A percentile compares a stretch with the other conserved stretches of the same genome.
Evolutionary conservation across 1,140 invertebrate species (phyloP).

Genomic region (Heterodera schachtii): DNA sequence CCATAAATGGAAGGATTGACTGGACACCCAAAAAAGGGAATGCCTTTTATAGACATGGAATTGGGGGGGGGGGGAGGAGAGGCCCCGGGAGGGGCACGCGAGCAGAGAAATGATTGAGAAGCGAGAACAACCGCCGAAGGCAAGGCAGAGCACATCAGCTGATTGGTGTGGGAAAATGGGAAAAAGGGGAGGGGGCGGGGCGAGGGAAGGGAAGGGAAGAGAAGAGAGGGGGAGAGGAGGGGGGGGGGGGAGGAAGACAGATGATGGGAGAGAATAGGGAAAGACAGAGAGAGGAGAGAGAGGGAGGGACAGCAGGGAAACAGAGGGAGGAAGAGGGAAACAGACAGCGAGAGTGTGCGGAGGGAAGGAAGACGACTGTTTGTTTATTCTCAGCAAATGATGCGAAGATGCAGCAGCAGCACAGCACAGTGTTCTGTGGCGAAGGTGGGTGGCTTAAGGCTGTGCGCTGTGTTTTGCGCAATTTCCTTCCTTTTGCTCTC

Average conservation of each 20-base stretch:
- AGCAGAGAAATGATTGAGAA: background rate
- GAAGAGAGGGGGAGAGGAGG: background rate
- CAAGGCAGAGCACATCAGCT: background rate
- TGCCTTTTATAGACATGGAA: slow-evolving; percentile 4
- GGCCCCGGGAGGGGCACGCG: background rate
- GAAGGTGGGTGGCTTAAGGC: too few relatives aligned
- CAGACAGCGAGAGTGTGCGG: too few relatives aligned
- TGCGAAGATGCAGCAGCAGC: too few relatives aligned
- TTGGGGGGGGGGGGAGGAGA: background rate
- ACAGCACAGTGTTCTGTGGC: too few relatives aligned
- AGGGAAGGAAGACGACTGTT: background rate
- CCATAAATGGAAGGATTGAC: background rate
- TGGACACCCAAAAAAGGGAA: background rate
- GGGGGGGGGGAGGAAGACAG: background rate
- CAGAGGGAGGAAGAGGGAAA: background rate
- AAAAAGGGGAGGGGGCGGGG: background rate
- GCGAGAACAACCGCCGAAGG: background rate
- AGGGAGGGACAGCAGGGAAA: background rate
- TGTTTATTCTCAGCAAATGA: background rate
- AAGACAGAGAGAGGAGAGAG: background rate
- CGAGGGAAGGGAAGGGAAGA: background rate
- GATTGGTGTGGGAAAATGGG: background rate
- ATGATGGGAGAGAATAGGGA: background rate
- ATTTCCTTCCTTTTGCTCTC: background rate
- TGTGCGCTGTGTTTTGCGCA: background rate